Percentiles rank a stretch among this genome's conserved stretches.
phyloP scores from a whole-genome alignment of 53 echinoderm and acorn worm species.

The Echinarachnius parma region DNA sequence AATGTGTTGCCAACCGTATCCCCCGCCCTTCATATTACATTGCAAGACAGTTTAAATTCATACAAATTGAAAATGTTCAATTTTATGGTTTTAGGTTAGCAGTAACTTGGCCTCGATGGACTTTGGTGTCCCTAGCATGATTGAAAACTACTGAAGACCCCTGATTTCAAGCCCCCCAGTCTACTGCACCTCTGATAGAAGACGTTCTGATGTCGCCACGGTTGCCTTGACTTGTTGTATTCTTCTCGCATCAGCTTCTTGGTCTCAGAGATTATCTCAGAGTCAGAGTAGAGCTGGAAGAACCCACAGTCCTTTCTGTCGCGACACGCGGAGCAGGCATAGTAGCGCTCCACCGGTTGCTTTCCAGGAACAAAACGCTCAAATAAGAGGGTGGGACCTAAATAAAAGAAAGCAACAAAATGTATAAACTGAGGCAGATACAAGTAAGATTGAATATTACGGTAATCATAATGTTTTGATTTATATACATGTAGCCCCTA shows the following conservation, averaged over 20 bases:
- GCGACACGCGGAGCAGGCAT: slow-evolving; percentile 89
- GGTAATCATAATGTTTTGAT: too few relatives aligned
- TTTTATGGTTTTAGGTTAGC: too few relatives aligned
- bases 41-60: too few relatives aligned
- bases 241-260: slow-evolving; percentile 48
- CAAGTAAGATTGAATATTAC: background rate
- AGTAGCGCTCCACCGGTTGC: slow-evolving; percentile 49
- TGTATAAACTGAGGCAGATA: background rate
- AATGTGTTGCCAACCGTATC: too few relatives aligned
- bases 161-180: too few relatives aligned
- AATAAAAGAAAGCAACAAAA: background rate
- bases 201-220: slow-evolving; percentile 54
- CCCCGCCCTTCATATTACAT: too few relatives aligned
- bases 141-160: too few relatives aligned
- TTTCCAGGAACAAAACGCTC: slow-evolving; percentile 51
- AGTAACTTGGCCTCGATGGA: too few relatives aligned
- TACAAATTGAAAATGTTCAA: too few relatives aligned
- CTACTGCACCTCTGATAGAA: slow-evolving; percentile 73
- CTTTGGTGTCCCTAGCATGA: too few relatives aligned
- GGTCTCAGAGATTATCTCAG: slow-evolving; percentile 58
- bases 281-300: slow-evolving; percentile 54
- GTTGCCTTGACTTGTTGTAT: slow-evolving; percentile 59
- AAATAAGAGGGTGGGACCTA: slow-evolving; percentile 92
- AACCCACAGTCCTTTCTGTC: slow-evolving; percentile 84
- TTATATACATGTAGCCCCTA: too few relatives aligned